Evolutionary conservation across 1,140 invertebrate species (phyloP), one percentile per base, ranked within the genome.

Genomic region (Theocolax elegans): DNA sequence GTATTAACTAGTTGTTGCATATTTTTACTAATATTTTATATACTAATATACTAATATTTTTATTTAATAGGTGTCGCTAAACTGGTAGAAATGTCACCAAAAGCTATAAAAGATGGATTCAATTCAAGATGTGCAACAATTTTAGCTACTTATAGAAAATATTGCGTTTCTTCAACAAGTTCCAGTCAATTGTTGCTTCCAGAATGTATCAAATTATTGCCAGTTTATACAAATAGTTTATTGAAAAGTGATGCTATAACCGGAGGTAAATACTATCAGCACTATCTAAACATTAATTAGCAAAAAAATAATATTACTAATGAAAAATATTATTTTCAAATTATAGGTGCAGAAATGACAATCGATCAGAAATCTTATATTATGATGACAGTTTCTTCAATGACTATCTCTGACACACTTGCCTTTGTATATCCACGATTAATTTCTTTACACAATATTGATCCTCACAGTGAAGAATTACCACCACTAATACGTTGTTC

Each of bases 171-270:
- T 74, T 93, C 95, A 12, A 95, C 94, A 3, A 94, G 93, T 65
- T 92, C 92, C 21, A 96, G 96, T 3, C 97, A 99, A 87, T 90
- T 99, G 1, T 98, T 99, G 76, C 87, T 99, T 71, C 98, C 98
- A 0, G 98, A 99, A 86, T 95, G 94, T 79, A 93, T 99, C 90
- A 99, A 99, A 87, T 88, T 99, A 27, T 87, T 99, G 73, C 98
- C 98, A 17, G 87, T 99, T 15, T 99, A 98, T 84, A 88, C 93
- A 29, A 98, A 96, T 83, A 98, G 97, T 85, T 84, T 99, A 72
- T 83, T 99, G 44, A 95, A 96, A 79, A 95, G 92, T 79, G 96
- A 99, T 84, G 95, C 96, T 1, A 79, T 99, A 21, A 93, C 92
- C 76, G 97, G 96, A 80, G 95, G 93, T 92, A 82, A 79, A 82